A percentile compares a stretch with the other conserved stretches of the same genome.
These are phyloP conservation scores for Andricus curvator DNA, from an alignment of 2,888 invertebrate species.

Conservation along the genomic window DNA sequence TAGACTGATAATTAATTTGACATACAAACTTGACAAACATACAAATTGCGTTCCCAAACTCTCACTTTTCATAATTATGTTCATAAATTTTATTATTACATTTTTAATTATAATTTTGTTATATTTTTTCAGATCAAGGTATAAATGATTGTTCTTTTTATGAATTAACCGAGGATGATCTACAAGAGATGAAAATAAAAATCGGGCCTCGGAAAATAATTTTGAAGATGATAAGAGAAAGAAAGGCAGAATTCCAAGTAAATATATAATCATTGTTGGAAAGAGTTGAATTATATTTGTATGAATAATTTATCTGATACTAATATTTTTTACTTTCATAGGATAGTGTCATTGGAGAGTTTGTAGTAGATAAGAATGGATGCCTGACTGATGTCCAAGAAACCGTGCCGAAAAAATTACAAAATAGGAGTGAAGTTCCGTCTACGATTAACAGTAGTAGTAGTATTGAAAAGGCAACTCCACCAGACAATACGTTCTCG, in stretches of 20 bases:
- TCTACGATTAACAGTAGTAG: background rate
- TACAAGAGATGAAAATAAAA: constrained; percentile 38
- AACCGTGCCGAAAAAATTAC: background rate
- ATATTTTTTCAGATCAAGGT: constrained; percentile 18
- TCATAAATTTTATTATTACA: background rate
- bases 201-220: constrained; percentile 37
- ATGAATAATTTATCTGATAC: background rate
- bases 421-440: background rate
- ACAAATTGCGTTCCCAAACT: too few relatives aligned
- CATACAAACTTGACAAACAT: too few relatives aligned
- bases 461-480: background rate
- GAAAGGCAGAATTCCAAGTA: background rate
- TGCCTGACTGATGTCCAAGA: background rate
- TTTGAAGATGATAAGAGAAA: constrained; percentile 37
- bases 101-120: background rate
- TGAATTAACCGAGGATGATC: constrained; percentile 18
- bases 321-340: background rate
- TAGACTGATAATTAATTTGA: too few relatives aligned
- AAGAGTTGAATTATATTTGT: background rate
- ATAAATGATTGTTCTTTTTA: constrained; percentile 29
- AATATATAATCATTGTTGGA: background rate
- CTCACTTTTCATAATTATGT: too few relatives aligned
- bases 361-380: background rate
- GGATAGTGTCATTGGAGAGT: constrained; percentile 22
- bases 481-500: background rate